A percentile compares a stretch with the other conserved stretches of the same genome.
phyloP scores from a whole-genome alignment of 1,140 invertebrate genomes.

The Dendrolimus punctatus region DNA sequence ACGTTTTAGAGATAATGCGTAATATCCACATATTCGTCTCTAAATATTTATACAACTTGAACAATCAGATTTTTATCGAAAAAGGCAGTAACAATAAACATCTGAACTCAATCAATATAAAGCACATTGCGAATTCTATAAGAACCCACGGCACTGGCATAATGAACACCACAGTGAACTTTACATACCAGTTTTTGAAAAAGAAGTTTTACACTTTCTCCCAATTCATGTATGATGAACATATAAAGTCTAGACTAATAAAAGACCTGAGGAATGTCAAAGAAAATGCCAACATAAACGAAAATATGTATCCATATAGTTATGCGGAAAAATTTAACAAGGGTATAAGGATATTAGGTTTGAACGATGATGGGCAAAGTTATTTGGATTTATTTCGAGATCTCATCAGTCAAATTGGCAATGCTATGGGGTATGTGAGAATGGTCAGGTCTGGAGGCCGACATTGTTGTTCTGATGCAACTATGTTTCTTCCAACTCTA shows the following conservation, averaged over 20 bases:
- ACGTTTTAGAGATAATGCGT: slow-evolving; percentile 97
- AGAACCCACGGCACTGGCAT: slow-evolving; percentile 98
- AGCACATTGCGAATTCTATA: slow-evolving; percentile 97
- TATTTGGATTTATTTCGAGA: slow-evolving; percentile 96
- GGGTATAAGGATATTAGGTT: slow-evolving; percentile 91
- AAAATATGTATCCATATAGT: slow-evolving; percentile 86
- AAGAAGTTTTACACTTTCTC: slow-evolving; percentile 97
- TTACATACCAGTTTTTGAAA: slow-evolving; percentile 96
- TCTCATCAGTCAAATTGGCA: slow-evolving; percentile 95
- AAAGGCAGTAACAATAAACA: slow-evolving; percentile 93
- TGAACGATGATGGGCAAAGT: slow-evolving; percentile 86
- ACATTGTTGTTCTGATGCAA: slow-evolving; percentile 92
- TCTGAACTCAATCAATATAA: slow-evolving; percentile 96
- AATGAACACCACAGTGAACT: slow-evolving; percentile 97
- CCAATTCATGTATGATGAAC: slow-evolving; percentile 98
- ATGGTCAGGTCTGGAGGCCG: slow-evolving; percentile 95
- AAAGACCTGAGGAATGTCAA: slow-evolving; percentile 88
- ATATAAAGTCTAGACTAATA: slow-evolving; percentile 95
- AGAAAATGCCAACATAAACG: slow-evolving; percentile 72
- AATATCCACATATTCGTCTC: slow-evolving; percentile 97
- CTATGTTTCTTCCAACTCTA: slow-evolving; percentile 91
- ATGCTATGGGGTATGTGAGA: slow-evolving; percentile 96
- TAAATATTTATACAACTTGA: slow-evolving; percentile 96
- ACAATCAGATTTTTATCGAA: slow-evolving; percentile 98
- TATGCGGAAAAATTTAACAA: slow-evolving; percentile 96